A percentile compares a stretch with the other conserved stretches of the same genome.
phyloP scores from a whole-genome alignment of 2,797 vertebrate genomes.

The Enteromius argenteus region DNA sequence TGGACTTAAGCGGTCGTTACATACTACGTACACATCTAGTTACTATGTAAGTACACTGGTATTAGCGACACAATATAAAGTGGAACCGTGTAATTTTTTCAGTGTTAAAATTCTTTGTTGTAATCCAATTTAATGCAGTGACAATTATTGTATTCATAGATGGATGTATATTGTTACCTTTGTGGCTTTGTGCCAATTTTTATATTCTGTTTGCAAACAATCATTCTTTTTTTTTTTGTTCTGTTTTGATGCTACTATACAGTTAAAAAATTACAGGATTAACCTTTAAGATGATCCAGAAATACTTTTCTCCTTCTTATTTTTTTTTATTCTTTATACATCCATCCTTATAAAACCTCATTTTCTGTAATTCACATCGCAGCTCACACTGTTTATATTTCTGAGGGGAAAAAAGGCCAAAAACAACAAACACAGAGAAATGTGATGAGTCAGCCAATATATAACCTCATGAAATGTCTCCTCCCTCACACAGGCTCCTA shows the following conservation, averaged over 20 bases:
- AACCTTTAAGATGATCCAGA: not conserved
- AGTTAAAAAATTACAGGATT: not conserved
- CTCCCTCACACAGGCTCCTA: not conserved
- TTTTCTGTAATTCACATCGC: not conserved
- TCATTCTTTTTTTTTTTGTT: not conserved
- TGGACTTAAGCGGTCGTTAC: no score
- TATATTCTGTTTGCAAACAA: not conserved
- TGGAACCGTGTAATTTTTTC: not conserved
- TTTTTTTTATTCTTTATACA: not conserved
- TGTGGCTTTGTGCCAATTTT: not conserved
- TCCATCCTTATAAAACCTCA: constrained; percentile 17
- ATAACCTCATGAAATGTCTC: constrained; percentile 21
- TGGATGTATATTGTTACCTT: not conserved
- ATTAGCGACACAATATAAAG: no score
- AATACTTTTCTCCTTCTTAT: not conserved
- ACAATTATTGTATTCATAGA: not conserved
- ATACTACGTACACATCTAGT: no score
- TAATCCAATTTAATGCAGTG: not conserved
- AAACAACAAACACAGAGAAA: constrained; percentile 34
- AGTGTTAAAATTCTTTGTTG: not conserved
- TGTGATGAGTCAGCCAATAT: constrained; percentile 46
- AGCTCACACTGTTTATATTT: constrained; percentile 19
- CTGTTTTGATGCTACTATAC: not conserved
- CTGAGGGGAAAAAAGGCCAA: not conserved
- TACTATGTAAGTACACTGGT: no score